Evolutionary conservation across 1,140 invertebrate species (phyloP), one percentile per base, ranked within the genome.

Genomic region (Tetragonula clypearis): DNA sequence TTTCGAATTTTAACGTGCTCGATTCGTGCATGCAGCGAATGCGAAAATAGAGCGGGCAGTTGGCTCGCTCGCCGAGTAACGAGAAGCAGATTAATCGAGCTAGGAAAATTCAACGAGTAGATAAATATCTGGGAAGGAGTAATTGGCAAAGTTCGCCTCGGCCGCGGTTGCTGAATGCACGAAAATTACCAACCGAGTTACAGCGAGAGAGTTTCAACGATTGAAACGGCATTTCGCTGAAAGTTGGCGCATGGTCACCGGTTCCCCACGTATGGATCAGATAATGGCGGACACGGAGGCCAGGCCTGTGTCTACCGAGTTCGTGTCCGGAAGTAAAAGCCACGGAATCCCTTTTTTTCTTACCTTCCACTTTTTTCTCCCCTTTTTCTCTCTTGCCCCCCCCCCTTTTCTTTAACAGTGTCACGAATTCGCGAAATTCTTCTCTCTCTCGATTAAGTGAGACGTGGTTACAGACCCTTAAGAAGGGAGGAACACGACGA

Each of bases 281-380:
- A 90, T 90, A 90, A 90, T 90, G 86, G 88, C 84, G 88, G 89
- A 84, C 86, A 85, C 79, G 83, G 55, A 74, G 76, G 6, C 85
- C 68, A 15, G 62, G 79, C 71, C 81, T 85, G 71, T 80, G 88
- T 87, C 86, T 85, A 82, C 86, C 81, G 41, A 84, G 86, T 71
- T 84, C 86, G 83, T 82, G 88, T 88, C 69, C 81, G 66, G 84
- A 90, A 86, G 84, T 83, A 90, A 78, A 77, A 77, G 84, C 73
- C 84, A 66, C 58, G 60, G 41, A 65, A 65, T 41, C 58, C 81
- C 60, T 49, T 60, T 72, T n/a, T 56, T 60, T 72, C 85, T 21
- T 76, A 56, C 53, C 35, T 58, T 23, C 68, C 23, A 5, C 49
- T 2, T 26, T 55, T 65, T 49, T 58, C 19, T 58, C 62, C 21